phyloP scores from a whole-genome alignment of 2,888 invertebrate genomes.

The Pachycephus smyrnensis region DNA sequence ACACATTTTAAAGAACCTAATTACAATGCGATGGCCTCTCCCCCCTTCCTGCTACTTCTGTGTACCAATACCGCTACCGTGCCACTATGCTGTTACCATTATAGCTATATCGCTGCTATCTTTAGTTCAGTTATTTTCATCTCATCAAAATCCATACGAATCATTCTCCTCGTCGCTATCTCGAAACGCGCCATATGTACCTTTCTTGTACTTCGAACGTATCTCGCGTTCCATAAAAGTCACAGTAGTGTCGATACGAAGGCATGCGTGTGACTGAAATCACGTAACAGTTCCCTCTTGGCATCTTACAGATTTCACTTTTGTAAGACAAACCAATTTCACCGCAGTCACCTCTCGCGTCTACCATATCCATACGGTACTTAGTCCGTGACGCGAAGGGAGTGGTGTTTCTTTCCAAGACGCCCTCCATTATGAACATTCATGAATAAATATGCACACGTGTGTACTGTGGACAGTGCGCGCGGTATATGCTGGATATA shows the following conservation, averaged over 20 bases:
- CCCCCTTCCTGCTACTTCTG: not conserved
- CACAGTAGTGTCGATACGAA: not conserved
- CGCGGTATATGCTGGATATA: not conserved
- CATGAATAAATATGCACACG: not conserved
- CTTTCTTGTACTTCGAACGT: not conserved
- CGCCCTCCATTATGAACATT: not conserved
- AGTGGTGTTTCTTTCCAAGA: not conserved
- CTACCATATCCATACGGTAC: not conserved
- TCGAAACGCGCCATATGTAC: not conserved
- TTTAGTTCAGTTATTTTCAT: not conserved
- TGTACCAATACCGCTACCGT: not conserved
- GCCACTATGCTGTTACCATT: not conserved
- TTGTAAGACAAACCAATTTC: slow-evolving; percentile 44
- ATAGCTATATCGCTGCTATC: not conserved
- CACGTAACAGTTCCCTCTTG: slow-evolving; percentile 20
- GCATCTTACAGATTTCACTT: slow-evolving; percentile 42
- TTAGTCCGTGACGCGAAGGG: not conserved
- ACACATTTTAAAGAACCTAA: slow-evolving; percentile 53
- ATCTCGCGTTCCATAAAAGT: not conserved
- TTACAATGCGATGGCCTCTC: slow-evolving; percentile 27
- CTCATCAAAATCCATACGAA: not conserved
- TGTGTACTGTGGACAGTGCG: not conserved
- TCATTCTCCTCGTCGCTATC: not conserved
- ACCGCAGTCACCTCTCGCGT: slow-evolving; percentile 12
- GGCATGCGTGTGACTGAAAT: slow-evolving; percentile 6